Evolutionary conservation across 2,888 invertebrate species (phyloP).

Genomic region (Erebia aethiops): DNA sequence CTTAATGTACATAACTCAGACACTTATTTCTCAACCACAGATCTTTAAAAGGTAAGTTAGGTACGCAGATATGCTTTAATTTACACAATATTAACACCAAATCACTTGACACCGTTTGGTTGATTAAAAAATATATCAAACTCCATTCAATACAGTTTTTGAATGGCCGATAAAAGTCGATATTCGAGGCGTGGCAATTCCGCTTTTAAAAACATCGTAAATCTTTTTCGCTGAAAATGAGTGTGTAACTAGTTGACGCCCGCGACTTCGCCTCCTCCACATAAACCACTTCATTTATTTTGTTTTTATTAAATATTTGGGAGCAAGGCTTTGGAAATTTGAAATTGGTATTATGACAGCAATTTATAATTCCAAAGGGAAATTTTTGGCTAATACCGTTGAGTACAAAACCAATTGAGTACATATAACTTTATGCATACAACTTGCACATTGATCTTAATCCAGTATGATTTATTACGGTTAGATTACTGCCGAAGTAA

Average conservation of each 20-base stretch:
- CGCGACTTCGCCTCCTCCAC: background rate
- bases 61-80: conserved; percentile 10
- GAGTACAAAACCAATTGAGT: no score
- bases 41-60: conserved; percentile 1
- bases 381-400: no score
- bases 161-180: conserved; percentile 77
- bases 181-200: conserved; percentile 72
- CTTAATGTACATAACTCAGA: background rate
- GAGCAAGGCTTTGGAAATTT: background rate
- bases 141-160: conserved; percentile 61
- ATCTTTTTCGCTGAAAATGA: conserved; percentile 67
- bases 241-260: conserved; percentile 3
- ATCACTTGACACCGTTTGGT: conserved; percentile 32
- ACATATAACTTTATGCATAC: no score
- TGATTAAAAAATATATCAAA: conserved; percentile 50
- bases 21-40: conserved; percentile 8
- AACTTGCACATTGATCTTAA: no score
- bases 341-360: no score
- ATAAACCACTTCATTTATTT: background rate
- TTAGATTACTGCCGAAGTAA: no score
- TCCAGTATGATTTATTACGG: no score
- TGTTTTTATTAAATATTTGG: background rate
- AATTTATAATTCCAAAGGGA: no score
- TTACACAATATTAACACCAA: conserved; percentile 19
- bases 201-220: conserved; percentile 76